phyloP scores from a whole-genome alignment of 2,113 vertebrate species.

The Gallinago paraguaiae region DNA sequence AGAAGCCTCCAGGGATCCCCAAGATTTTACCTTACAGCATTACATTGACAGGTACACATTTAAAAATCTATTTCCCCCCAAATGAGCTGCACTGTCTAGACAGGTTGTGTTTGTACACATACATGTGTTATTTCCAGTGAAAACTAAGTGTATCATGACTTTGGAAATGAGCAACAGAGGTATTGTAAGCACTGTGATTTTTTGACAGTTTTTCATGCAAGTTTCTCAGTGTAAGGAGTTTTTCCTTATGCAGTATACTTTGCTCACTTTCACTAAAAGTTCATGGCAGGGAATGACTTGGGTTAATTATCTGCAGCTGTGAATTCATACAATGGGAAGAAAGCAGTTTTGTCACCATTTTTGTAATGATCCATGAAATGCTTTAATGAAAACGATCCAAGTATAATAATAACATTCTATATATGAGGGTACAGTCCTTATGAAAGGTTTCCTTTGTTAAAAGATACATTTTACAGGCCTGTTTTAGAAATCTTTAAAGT shows the following conservation, averaged over 20 bases:
- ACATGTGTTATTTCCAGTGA: neutral
- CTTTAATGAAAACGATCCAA: neutral
- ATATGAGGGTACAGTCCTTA: neutral
- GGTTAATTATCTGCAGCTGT: neutral
- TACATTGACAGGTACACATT: neutral
- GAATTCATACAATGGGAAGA: neutral
- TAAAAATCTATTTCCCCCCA: slow-evolving; percentile 20
- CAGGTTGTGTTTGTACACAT: neutral
- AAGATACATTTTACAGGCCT: neutral
- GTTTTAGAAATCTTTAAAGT: neutral
- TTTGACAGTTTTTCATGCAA: neutral
- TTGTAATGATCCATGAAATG: neutral
- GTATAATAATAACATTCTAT: neutral
- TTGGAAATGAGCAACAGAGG: neutral
- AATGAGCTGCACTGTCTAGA: neutral
- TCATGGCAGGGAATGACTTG: neutral
- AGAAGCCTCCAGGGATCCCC: neutral
- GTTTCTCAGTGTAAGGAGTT: neutral
- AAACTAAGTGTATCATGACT: neutral
- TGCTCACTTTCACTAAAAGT: neutral
- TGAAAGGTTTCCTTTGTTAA: neutral
- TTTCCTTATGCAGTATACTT: neutral
- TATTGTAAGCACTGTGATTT: neutral
- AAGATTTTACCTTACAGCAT: neutral
- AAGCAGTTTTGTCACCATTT: neutral